phyloP scores from a whole-genome alignment of 2,797 vertebrate species.

The Semaprochilodus insignis region DNA sequence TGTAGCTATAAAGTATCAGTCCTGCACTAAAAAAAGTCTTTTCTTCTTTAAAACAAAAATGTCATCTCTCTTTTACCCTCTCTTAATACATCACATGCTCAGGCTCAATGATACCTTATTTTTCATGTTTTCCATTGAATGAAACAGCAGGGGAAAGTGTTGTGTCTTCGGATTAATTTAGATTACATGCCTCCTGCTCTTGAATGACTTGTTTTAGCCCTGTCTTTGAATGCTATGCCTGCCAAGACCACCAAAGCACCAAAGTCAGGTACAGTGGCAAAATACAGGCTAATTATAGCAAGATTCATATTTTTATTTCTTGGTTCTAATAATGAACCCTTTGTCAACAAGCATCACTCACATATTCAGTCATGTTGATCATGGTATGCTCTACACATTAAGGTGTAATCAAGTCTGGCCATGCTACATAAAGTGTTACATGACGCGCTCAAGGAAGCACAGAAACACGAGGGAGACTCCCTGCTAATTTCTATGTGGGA shows the following conservation, averaged over 20 bases:
- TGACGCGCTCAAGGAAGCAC: conserved; percentile 14
- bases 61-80: background rate
- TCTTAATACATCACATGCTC: background rate
- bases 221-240: conserved; percentile 35
- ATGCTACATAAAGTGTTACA: conserved; percentile 7
- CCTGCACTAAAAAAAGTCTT: too few relatives aligned
- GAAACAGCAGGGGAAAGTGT: background rate
- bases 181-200: background rate
- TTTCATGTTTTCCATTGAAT: background rate
- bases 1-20: too few relatives aligned
- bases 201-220: conserved; percentile 42
- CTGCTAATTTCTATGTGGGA: conserved; percentile 29
- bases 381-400: conserved; percentile 3
- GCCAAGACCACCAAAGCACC: conserved; percentile 4
- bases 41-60: background rate
- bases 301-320: conserved; percentile 10
- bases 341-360: background rate
- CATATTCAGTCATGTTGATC: conserved; percentile 3
- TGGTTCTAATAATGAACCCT: background rate
- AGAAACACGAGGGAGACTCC: conserved; percentile 12
- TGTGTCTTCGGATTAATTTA: conserved; percentile 26
- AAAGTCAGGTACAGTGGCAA: conserved; percentile 16
- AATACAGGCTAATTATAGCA: background rate
- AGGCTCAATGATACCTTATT: background rate
- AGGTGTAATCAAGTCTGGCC: conserved; percentile 18